Evolutionary conservation across 2,797 vertebrate genomes (phyloP), one percentile per base, ranked within the genome.

Genomic region (Taenioides sp.): DNA sequence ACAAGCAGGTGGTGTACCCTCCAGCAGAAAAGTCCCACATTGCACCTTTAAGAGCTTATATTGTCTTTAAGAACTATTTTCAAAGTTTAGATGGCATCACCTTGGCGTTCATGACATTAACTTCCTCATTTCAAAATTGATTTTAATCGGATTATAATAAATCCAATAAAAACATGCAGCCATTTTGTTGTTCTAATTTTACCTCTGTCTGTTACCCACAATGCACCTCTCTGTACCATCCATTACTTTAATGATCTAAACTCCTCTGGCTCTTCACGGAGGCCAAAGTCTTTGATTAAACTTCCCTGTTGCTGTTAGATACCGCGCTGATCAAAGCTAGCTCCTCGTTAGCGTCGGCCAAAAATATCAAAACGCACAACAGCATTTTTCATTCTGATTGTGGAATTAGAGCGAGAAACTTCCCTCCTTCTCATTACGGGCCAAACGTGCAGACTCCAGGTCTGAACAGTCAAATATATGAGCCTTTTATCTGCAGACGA

Each of bases 241-340:
- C 83, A 84, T 87, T 86, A 89, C 74, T 72, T 81, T 90, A 88
- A 89, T 86, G 82, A 88, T 87, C 65, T 71, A 76, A 65, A 79
- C 72, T 80, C 77, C 73, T 4, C 78, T 17, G 18, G 61, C 52
- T 57, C 85, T 82, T 79, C 69, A 70, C 79, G 2, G 25, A 31
- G 78, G 82, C 85, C 85, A 80, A 77, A 86, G 80, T 67, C 75
- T 77, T 85, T 91, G 87, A 92, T 91, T 91, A 90, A 85, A 87
- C 79, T 84, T 76, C 81, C 86, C 90, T 71, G 66, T 81, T 83
- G 76, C 81, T 69, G 78, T 84, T 76, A 83, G 88, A 88, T 84
- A 76, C 80, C 88, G 84, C 47, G 64, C 70, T 91, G 89, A 92
- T 93, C 90, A 92, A 93, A 92, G 91, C 80, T 69, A 80, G 77